Evolutionary conservation across 2,113 vertebrate genomes (phyloP).

Genomic region (Salvelinus alpinus): DNA sequence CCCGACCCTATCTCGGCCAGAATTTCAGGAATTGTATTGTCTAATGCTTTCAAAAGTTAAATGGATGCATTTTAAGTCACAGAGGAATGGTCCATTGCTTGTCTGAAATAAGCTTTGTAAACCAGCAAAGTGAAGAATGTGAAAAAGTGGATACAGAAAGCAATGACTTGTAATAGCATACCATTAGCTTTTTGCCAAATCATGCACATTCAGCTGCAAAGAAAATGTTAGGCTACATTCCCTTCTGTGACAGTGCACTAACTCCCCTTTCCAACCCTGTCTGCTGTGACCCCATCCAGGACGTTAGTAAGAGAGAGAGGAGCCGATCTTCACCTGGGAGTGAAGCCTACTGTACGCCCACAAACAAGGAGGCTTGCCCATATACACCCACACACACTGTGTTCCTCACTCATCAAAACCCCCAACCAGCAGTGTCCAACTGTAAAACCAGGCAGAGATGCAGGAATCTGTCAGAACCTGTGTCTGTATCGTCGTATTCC

Average conservation of each 20-base stretch:
- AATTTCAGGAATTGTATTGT: too few relatives aligned
- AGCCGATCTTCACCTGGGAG: not conserved
- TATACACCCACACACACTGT: not conserved
- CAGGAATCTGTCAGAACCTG: not conserved
- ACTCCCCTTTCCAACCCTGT: not conserved
- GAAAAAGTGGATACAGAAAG: not conserved
- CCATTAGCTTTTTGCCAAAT: not conserved
- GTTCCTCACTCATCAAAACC: not conserved
- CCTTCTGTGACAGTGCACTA: not conserved
- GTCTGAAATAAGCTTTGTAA: not conserved
- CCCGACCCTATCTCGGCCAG: too few relatives aligned
- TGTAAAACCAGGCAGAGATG: not conserved
- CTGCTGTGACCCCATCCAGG: not conserved
- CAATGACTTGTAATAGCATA: not conserved
- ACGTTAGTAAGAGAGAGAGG: not conserved
- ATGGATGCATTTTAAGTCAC: too few relatives aligned
- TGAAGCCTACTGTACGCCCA: not conserved
- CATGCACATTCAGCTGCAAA: not conserved
- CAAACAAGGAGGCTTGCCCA: not conserved
- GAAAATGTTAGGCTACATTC: not conserved
- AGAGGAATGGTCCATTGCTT: too few relatives aligned
- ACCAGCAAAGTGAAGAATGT: not conserved
- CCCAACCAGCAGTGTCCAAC: not conserved
- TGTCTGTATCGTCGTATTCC: constrained; percentile 12
- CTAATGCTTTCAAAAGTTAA: too few relatives aligned